Percentiles rank a stretch among this genome's conserved stretches.
Conservation (phyloP, 2,888 invertebrate genomes). For the Diabrotica balteata region DNA sequence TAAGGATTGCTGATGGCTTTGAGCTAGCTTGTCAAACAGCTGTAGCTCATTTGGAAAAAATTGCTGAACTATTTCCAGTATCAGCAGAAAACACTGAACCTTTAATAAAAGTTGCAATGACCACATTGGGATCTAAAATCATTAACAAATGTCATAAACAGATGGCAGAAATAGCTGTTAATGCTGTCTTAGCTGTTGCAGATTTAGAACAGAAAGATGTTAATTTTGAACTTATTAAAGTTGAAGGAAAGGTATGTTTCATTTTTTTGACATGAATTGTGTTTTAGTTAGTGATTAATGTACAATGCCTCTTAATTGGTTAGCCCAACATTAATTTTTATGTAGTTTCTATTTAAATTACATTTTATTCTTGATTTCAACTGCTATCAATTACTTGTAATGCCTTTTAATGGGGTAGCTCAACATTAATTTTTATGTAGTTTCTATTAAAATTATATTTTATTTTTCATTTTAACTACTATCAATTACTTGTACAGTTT, state of each 20-base stretch:
- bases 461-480: no score
- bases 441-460: no score
- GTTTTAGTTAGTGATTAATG: no score
- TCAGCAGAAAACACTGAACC: slow-evolving; percentile 84
- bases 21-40: slow-evolving; percentile 95
- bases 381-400: no score
- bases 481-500: no score
- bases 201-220: slow-evolving; percentile 93
- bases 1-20: slow-evolving; percentile 98
- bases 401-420: no score
- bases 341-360: no score
- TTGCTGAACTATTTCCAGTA: slow-evolving; percentile 90
- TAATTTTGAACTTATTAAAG: slow-evolving; percentile 98
- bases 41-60: slow-evolving; percentile 82
- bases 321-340: no score
- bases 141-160: slow-evolving; percentile 95
- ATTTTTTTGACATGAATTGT: no score
- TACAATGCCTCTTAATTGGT: no score
- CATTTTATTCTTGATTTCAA: no score
- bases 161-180: slow-evolving; percentile 98
- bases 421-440: no score
- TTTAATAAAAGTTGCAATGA: slow-evolving; percentile 94
- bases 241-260: slow-evolving; percentile 84
- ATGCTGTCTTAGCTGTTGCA: slow-evolving; percentile 96
- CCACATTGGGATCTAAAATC: slow-evolving; percentile 97